Evolutionary conservation across 2,113 vertebrate genomes (phyloP), one percentile per base, ranked within the genome.

Genomic region (Mesocricetus auratus): DNA sequence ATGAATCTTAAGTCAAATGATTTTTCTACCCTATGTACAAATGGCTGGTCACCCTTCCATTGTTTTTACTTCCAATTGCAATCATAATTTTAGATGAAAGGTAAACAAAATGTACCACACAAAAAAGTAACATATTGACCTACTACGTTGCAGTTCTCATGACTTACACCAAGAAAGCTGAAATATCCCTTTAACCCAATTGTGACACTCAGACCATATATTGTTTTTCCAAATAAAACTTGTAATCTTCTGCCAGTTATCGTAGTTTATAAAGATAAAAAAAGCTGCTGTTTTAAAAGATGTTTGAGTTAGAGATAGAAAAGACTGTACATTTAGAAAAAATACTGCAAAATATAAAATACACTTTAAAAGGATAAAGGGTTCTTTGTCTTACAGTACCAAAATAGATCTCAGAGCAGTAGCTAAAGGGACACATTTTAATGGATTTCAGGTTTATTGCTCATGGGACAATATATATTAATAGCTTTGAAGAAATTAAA

Each of bases 221-320:
- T n/a, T n/a, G n/a, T 94, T 89, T 83, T 74, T 66, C 83, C 17
- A 47, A 95, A 93, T 85, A 92, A 86, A 45, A 39, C 3, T 89
- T 86, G n/a, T 97, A 89, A 96, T 98, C 97, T 98, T 96, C 75
- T 97, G 86, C 71, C 73, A 98, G 53, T 96, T 97, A 94, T 71
- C 33, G 91, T 60, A 69, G 73, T 93, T 98, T 94, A 97, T 97
- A 97, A 96, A 97, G 15, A 92, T 96, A 90, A 95, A 98, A 97
- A 92, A 94, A 98, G 93, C 94, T 98, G 86, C 66, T 94, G 11
- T 97, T 98, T 98, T 78, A 96, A 95, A 96, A 91, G 88, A 96
- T 93, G 97, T 95, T 93, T 95, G 93, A 95, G 45, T 93, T 97
- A 86, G 96, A 69, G 50, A 87, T 94, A 86, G 62, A 87, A 89